A percentile compares a stretch with the other conserved stretches of the same genome.
Conservation (phyloP, 2,113 vertebrate species). For the Cacatua alba region DNA sequence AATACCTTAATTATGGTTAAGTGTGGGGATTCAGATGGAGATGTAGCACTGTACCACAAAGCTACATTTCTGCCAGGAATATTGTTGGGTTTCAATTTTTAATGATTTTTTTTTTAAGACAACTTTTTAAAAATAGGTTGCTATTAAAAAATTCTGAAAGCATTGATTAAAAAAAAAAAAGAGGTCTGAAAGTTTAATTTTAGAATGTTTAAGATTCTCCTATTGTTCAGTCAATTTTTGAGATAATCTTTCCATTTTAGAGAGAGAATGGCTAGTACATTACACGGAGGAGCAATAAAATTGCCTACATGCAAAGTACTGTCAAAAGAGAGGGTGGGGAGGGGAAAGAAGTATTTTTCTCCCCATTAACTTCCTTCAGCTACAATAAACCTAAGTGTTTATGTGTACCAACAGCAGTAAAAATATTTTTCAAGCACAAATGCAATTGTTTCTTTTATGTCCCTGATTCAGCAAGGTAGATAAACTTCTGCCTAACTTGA, state of each 20-base stretch:
- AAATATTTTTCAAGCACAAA: conserved; percentile 30
- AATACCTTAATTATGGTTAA: not conserved
- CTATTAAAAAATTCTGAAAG: not conserved
- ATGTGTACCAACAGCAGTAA: conserved; percentile 11
- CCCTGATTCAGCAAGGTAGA: conserved; percentile 24
- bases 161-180: not conserved
- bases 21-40: not conserved
- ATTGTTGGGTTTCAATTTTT: not conserved
- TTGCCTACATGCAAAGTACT: not conserved
- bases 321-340: not conserved
- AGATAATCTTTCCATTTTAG: not conserved
- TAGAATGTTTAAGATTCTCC: not conserved
- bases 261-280: not conserved
- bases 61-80: not conserved
- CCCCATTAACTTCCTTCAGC: conserved; percentile 10
- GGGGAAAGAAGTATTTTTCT: conserved; percentile 12
- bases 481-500: not conserved
- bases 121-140: not conserved
- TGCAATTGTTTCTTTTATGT: conserved; percentile 2
- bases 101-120: not conserved
- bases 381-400: conserved; percentile 17
- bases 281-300: not conserved
- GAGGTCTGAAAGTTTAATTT: not conserved
- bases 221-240: not conserved
- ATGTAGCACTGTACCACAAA: not conserved